Evolutionary conservation across 2,888 invertebrate genomes (phyloP), one percentile per base, ranked within the genome.

Genomic region (Disparrhopalites patrizii): DNA sequence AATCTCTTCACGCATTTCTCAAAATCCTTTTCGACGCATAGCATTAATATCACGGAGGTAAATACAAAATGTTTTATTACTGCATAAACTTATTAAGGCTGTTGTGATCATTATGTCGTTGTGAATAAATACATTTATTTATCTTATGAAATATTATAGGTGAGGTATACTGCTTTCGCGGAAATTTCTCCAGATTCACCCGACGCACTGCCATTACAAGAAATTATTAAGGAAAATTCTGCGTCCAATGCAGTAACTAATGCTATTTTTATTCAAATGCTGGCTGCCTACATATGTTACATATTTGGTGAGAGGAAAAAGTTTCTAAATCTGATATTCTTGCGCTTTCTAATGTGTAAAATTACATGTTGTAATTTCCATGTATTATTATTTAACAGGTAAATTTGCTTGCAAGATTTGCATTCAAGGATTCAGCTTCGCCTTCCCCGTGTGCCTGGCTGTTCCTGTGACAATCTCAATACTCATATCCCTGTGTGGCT

Each of bases 371-470:
- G 27, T 18, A 55, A 30, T 43, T 18, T 23, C 10, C 25, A 47
- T 10, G 23, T 47, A n/a, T 18, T 40, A 30, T 43, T 47, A 13
- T 28, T 25, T 50, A 38, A 27, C 79, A 82, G 84, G 93, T 71
- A 96, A 96, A 81, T 95, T 95, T 75, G 93, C 94, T 2, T 95
- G 96, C 81, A 95, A 95, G 81, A 94, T 96, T 77, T 86, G 94
- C 76, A 96, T 98, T 73, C 98, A 98, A 82, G 91, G 94, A 25
- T 93, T 96, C 82, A 94, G 96, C 78, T 97, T 95, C 78, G 95
- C 98, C 0, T 91, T 98, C 76, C 97, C 98, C 0, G 90, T 98
- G 5, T 93, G 92, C 79, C 84, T 98, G 69, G 90, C 93, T 0
- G 91, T 95, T 65, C 97, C 97, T 0, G 84, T 94, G 15, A 87